Evolutionary conservation across 2,888 invertebrate genomes (phyloP).

Genomic region (Synanthedon andrenaeformis): DNA sequence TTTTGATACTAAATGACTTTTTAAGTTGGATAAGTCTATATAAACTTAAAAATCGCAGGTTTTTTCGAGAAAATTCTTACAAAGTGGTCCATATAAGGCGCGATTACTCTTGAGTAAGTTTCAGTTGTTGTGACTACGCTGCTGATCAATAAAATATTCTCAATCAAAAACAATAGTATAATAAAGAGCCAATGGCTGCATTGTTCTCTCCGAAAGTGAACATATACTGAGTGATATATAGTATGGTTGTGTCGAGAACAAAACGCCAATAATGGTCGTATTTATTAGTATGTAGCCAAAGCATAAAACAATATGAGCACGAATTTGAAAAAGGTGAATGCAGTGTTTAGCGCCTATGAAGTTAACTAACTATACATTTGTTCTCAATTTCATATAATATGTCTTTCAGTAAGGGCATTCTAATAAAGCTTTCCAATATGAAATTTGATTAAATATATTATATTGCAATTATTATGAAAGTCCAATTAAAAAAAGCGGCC

Average conservation of each 20-base stretch:
- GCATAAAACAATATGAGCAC: background rate
- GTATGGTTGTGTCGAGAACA: background rate
- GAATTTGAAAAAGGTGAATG: background rate
- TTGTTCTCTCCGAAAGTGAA: slow-evolving; percentile 30
- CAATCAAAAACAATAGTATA: slow-evolving; percentile 17
- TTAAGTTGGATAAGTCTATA: no score
- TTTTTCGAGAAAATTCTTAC: no score
- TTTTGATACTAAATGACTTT: no score
- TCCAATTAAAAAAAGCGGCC: background rate
- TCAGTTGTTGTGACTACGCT: background rate
- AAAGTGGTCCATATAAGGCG: no score
- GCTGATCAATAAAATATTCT: background rate
- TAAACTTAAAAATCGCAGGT: no score
- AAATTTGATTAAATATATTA: background rate
- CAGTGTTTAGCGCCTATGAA: background rate
- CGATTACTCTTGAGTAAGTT: no score
- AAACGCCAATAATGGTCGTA: no score
- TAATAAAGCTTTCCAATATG: slow-evolving; percentile 1
- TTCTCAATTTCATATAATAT: no score
- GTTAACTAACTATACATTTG: no score
- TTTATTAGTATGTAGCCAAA: no score
- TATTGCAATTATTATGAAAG: background rate
- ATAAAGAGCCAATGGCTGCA: slow-evolving; percentile 42
- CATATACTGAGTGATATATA: no score
- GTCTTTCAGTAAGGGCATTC: background rate